Evolutionary conservation across 2,888 invertebrate genomes (phyloP), one percentile per base, ranked within the genome.

Genomic region (Cancer borealis): DNA sequence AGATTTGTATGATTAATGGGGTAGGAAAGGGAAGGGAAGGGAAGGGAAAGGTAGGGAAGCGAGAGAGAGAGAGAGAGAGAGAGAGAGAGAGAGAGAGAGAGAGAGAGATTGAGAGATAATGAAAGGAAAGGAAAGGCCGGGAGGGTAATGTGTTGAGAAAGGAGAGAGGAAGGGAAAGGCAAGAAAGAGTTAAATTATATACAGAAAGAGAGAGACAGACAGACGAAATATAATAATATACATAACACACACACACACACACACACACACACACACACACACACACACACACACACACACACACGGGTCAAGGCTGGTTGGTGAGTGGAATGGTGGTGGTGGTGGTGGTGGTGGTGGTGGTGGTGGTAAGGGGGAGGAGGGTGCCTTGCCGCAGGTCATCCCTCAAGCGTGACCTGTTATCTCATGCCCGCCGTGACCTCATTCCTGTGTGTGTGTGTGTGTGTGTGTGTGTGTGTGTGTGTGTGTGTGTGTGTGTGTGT

Each of bases 241-340:
- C 66, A n/a, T 66, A n/a, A 66, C 26, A 30, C 30, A 79, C 30
- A 79, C 30, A 84, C 84, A 92, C 49, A 84, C 84, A 92, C 84
- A 92, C 84, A 92, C 84, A 92, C 84, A 92, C 49, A 92, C 84
- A 92, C 84, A 92, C 84, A 79, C 46, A 92, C 73, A 92, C 84
- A 92, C 84, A 84, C 47, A 92, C 84, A 79, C 47, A 73, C 49
- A 92, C 79, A 73, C 84, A 92, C 47, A 73, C 49, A 92, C 84
- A 79, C 30, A 84, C 21, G 60, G n/a, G 49, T 30, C 49, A 90
- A 88, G 47, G 47, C 47, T 21, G 88, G 47, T 46, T 46, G 21
- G 88, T 47, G 46, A 49, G 88, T 88, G 88, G 47, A 46, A 88
- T 47, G 88, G 14, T 21, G 79, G 47, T n/a, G 66, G 60, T 60